phyloP scores from a whole-genome alignment of 2,113 vertebrate genomes.

The Anarhynchus alexandrinus region DNA sequence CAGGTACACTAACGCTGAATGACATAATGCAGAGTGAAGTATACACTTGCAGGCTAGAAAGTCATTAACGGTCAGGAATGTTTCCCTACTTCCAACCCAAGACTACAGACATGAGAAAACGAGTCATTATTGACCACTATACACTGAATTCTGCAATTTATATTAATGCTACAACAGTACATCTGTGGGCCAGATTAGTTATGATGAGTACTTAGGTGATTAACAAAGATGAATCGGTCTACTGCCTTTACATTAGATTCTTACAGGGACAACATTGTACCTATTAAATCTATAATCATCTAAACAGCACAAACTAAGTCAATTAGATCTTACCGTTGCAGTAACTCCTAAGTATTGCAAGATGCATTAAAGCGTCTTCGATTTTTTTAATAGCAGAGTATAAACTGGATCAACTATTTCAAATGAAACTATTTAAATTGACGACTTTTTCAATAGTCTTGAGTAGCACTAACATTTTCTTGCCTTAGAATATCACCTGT shows the following conservation, averaged over 20 bases:
- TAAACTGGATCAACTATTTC: not conserved
- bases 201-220: not conserved
- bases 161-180: not conserved
- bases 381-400: not conserved
- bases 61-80: not conserved
- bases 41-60: not conserved
- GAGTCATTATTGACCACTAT: not conserved
- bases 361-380: not conserved
- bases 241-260: not conserved
- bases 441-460: not conserved
- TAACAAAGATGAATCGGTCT: not conserved
- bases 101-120: not conserved
- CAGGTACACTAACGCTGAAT: not conserved
- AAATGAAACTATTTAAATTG: not conserved
- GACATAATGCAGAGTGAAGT: not conserved
- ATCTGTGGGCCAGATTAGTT: not conserved
- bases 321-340: not conserved
- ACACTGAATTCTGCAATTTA: not conserved
- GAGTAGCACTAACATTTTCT: not conserved
- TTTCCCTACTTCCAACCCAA: not conserved
- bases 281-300: not conserved
- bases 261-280: not conserved
- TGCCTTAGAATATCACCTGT: not conserved
- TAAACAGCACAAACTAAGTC: not conserved
- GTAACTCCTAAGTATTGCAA: not conserved